Base-by-base conservation (phyloP, 2,797 vertebrate species). In the Epinephelus coioides region DNA sequence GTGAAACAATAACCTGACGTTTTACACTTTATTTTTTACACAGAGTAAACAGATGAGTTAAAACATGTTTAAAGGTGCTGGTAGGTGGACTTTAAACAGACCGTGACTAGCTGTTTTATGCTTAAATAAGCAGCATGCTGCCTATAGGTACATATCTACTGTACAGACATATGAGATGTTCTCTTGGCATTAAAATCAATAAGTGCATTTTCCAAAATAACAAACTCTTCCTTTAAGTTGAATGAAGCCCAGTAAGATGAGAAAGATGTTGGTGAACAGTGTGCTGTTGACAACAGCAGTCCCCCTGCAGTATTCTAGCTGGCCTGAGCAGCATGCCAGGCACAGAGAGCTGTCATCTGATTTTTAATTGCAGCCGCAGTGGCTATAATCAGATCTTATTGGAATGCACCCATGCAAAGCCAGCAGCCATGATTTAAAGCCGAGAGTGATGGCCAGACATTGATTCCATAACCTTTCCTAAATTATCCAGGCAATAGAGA, bases 311-410 rank as follows among this genome's bases (percentile, higher is more conserved):
- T 27, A 25, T 61, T 19, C 4, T 59, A 53, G 38, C 81, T 73
- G 50, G 44, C 44, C 30, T 54, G 74, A 78, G 69, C 60, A 62
- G 66, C 55, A 72, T 54, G 25, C 55, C 10, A 25, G 15, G 43
- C 78, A 60, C 74, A 54, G 18, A 66, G 61, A 74, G 61, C 60
- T 82, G 84, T 82, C 84, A 82, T 85, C 62, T 67, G 69, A 91
- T 61, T 86, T 88, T 86, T 87, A 87, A 85, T 88, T 87, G 83
- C 54, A 4, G 65, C 72, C 53, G 46, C 78, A 69, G 71, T 49
- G 78, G 1, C 57, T 65, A 73, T 89, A 89, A 86, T 89, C 59
- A 83, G n/a, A 78, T 83, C 56, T 75, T 82, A 78, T 47, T 84
- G 83, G 78, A 86, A 88, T 71, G 76, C 5, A n/a, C 13, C 75